Evolutionary conservation across 2,888 invertebrate species (phyloP).

Genomic region (Lithophane ornitopus): DNA sequence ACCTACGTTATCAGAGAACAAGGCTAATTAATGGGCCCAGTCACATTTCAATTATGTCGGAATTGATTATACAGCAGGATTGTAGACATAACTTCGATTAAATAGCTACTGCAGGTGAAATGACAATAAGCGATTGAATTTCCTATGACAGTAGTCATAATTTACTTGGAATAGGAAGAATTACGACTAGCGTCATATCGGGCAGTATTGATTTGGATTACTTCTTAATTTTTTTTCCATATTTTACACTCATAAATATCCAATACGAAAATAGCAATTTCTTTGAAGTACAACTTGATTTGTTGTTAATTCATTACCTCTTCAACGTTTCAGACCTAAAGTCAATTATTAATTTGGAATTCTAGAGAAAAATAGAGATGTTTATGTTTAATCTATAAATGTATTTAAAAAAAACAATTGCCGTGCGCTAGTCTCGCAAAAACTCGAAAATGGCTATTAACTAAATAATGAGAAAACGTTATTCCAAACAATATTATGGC

Average conservation of each 20-base stretch:
- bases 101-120: slow-evolving; percentile 22
- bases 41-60: slow-evolving; percentile 17
- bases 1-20: slow-evolving; percentile 17
- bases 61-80: slow-evolving; percentile 24
- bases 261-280: neutral
- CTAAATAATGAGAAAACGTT: no score
- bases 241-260: neutral
- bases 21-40: slow-evolving; percentile 6
- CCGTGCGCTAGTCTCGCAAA: no score
- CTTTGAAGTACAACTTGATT: neutral
- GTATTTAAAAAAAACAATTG: no score
- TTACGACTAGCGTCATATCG: neutral
- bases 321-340: neutral
- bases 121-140: slow-evolving; percentile 5
- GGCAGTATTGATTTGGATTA: neutral
- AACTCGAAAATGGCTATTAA: no score
- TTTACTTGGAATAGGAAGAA: neutral
- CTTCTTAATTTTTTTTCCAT: neutral
- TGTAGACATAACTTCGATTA: slow-evolving; percentile 14
- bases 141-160: neutral
- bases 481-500: no score
- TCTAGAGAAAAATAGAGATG: neutral
- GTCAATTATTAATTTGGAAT: neutral
- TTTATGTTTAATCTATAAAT: neutral
- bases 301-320: neutral